These are phyloP conservation scores for Sturnira hondurensis DNA, from an alignment of 2,113 vertebrate genomes.

Conservation along the genomic window DNA sequence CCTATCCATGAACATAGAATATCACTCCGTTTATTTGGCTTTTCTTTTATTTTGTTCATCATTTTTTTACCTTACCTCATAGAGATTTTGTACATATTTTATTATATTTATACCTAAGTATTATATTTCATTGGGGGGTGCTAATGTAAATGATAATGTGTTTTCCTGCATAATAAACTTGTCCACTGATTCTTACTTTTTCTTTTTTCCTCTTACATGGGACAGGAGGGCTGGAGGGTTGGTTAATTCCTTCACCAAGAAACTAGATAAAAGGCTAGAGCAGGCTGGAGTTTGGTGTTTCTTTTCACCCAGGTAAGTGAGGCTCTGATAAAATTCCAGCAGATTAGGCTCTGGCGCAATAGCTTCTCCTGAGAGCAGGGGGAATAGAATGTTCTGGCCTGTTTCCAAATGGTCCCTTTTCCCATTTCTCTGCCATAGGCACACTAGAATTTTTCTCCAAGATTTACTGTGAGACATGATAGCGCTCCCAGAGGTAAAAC, in stretches of 20 bases:
- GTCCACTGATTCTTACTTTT: neutral
- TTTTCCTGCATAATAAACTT: neutral
- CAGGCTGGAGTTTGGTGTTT: neutral
- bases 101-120: neutral
- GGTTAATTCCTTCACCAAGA: neutral
- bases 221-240: no score
- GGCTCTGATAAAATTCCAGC: neutral
- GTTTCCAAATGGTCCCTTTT: neutral
- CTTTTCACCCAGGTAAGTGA: neutral
- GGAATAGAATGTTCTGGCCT: neutral
- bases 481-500: neutral
- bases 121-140: neutral
- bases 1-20: neutral
- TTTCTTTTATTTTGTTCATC: neutral
- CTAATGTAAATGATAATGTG: neutral
- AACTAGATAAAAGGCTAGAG: neutral
- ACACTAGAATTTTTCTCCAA: neutral
- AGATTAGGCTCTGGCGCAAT: neutral
- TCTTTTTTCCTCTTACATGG: neutral
- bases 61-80: neutral
- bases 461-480: neutral
- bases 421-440: neutral
- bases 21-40: neutral
- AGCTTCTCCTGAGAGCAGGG: neutral
- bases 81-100: neutral